Conservation (phyloP, 2,113 vertebrate genomes). For the human region DNA sequence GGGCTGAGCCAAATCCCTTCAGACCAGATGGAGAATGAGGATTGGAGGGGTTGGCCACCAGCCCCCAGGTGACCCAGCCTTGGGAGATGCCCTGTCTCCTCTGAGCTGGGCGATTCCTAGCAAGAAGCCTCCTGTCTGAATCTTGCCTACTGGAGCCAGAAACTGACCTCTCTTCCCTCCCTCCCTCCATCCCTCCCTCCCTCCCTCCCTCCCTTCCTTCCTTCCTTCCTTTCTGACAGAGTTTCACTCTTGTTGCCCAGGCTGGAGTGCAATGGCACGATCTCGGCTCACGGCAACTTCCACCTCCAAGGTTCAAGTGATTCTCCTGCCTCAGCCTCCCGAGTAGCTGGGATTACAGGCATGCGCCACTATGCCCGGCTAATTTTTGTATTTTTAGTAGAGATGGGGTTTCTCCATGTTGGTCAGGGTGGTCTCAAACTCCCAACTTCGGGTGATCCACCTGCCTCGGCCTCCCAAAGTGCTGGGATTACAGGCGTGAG, state of each 20-base stretch:
- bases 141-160: neutral
- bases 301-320: too few relatives aligned
- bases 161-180: neutral
- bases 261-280: too few relatives aligned
- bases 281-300: too few relatives aligned
- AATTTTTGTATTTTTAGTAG: too few relatives aligned
- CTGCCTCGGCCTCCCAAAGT: too few relatives aligned
- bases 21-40: neutral
- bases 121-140: neutral
- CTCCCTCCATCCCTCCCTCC: neutral
- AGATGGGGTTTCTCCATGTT: too few relatives aligned
- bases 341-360: too few relatives aligned
- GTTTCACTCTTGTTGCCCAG: too few relatives aligned
- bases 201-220: accelerated
- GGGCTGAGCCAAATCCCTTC: neutral
- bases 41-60: neutral
- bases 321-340: too few relatives aligned
- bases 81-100: neutral
- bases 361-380: accelerated
- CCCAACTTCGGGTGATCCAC: too few relatives aligned
- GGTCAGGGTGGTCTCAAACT: too few relatives aligned
- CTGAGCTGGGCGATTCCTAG: neutral
- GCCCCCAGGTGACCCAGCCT: neutral
- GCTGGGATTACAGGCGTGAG: too few relatives aligned
- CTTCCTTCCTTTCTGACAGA: accelerated